Evolutionary conservation across 2,113 vertebrate genomes (phyloP).

Genomic region (Phrynocephalus versicolor): DNA sequence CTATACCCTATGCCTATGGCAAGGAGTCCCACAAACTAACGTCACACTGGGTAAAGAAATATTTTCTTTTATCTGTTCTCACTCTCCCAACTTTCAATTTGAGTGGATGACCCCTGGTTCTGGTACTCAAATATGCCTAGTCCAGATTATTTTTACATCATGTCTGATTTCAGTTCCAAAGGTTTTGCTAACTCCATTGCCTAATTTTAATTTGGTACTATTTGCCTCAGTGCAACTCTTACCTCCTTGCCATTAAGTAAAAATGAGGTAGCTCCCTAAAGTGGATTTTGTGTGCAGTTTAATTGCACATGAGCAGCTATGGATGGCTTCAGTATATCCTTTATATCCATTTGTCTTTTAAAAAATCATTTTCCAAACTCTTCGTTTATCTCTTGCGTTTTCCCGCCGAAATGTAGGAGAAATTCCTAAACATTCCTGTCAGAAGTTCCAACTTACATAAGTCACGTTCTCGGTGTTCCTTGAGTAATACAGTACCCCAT

Average conservation of each 20-base stretch:
- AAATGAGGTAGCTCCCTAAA: background rate
- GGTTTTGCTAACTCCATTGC: background rate
- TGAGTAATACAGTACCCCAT: background rate
- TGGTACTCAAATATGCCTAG: too few relatives aligned
- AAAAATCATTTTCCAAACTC: background rate
- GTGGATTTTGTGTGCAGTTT: background rate
- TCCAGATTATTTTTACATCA: background rate
- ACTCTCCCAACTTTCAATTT: too few relatives aligned
- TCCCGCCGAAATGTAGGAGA: background rate
- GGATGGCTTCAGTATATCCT: background rate
- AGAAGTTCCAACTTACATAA: background rate
- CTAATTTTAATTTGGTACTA: background rate
- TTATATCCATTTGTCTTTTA: too few relatives aligned
- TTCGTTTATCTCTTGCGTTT: background rate
- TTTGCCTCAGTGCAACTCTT: background rate
- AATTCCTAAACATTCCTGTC: background rate
- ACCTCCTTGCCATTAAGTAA: background rate
- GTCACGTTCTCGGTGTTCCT: background rate
- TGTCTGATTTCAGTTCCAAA: background rate
- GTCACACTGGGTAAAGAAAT: too few relatives aligned
- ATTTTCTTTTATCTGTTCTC: too few relatives aligned
- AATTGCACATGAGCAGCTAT: too few relatives aligned
- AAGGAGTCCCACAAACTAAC: too few relatives aligned
- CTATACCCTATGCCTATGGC: too few relatives aligned
- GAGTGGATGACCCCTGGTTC: too few relatives aligned